Evolutionary conservation across 2,113 vertebrate genomes (phyloP).

Genomic region (Solenodon paradoxus): DNA sequence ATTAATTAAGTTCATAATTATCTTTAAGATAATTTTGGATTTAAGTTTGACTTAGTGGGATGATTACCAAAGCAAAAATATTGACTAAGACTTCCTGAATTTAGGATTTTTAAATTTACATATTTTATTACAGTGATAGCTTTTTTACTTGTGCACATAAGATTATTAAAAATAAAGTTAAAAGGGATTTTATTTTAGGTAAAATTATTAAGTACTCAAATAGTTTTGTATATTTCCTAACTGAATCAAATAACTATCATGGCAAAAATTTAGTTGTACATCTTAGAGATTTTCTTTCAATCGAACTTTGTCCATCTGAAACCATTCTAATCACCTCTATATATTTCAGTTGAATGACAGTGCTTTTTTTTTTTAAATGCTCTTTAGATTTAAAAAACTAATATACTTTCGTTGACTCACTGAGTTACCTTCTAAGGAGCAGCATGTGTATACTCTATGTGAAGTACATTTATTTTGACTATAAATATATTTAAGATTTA

Average conservation of each 20-base stretch:
- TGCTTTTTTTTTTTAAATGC: slow-evolving; percentile 16
- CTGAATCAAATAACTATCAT: background rate
- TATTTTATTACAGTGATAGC: background rate
- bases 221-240: background rate
- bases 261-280: background rate
- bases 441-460: background rate
- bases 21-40: background rate
- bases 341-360: background rate
- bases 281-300: background rate
- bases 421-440: background rate
- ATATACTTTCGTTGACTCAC: background rate
- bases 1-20: background rate
- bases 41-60: background rate
- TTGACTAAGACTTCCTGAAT: slow-evolving; percentile 16
- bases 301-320: background rate
- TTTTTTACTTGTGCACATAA: slow-evolving; percentile 7
- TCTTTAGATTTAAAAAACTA: background rate
- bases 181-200: slow-evolving; percentile 4
- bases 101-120: background rate
- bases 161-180: background rate
- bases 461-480: background rate
- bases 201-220: background rate
- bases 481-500: background rate
- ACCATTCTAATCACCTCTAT: background rate
- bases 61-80: background rate